These are phyloP conservation scores for Holothuria scabra DNA, from an alignment of 53 echinoderm and acorn worm species.

Conservation along the genomic window DNA sequence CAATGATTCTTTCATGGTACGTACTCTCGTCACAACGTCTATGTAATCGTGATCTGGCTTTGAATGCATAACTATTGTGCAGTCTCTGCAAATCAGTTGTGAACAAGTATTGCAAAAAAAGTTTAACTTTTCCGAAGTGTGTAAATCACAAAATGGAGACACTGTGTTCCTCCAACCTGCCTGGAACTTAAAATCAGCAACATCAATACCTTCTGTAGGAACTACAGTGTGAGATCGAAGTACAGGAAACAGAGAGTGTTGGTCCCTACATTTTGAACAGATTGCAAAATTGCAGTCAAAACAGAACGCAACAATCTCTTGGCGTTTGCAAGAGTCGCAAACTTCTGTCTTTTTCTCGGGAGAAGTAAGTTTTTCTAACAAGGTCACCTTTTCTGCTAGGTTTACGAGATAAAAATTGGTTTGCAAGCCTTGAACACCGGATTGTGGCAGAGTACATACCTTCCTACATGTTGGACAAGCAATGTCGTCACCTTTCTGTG, in stretches of 20 bases:
- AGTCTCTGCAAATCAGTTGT: constrained; percentile 5
- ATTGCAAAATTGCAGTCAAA: too few species aligned
- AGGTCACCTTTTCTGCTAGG: neutral
- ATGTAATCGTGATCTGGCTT: constrained; percentile 1
- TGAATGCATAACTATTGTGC: neutral
- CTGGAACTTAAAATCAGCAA: neutral
- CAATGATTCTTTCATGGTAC: neutral
- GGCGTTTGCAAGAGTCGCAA: constrained; percentile 9
- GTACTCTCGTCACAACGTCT: neutral
- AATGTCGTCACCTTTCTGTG: neutral
- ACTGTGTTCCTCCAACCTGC: neutral
- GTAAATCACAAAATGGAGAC: neutral
- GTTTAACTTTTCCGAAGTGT: neutral
- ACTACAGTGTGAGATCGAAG: neutral
- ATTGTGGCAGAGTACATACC: neutral
- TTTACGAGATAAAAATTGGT: constrained; percentile 16
- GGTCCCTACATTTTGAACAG: neutral
- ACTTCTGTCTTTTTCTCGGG: neutral
- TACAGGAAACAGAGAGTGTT: neutral
- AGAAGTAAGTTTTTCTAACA: neutral
- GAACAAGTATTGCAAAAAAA: neutral
- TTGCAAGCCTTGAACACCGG: constrained; percentile 12
- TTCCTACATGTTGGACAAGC: constrained; percentile 24
- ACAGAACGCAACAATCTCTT: constrained; percentile 7
- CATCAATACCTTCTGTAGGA: neutral